phyloP scores from a whole-genome alignment of 2,888 invertebrate species.

The Pardosa pseudoannulata region DNA sequence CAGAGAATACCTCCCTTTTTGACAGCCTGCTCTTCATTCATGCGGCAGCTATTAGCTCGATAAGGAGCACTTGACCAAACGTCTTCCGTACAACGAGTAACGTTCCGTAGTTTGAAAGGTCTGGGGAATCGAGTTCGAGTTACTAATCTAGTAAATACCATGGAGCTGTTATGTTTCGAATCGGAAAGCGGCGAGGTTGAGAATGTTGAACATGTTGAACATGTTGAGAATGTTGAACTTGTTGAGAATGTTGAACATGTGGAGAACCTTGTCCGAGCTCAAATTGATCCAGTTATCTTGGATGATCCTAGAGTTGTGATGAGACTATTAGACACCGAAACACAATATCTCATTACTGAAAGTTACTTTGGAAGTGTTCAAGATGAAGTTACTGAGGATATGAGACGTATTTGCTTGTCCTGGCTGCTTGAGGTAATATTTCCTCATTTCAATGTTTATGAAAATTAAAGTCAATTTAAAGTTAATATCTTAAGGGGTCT shows the following conservation, averaged over 20 bases:
- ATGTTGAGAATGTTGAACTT: neutral
- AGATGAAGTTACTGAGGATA: neutral
- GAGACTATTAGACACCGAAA: constrained; percentile 49
- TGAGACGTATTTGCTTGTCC: neutral
- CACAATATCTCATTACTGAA: constrained; percentile 27
- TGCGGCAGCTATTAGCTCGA: neutral
- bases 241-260: too few relatives aligned
- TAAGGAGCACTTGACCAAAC: neutral
- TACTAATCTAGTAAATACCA: too few relatives aligned
- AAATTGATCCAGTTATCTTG: constrained; percentile 40
- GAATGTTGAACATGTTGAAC: too few relatives aligned
- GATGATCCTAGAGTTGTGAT: constrained; percentile 58
- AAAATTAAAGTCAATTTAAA: too few relatives aligned
- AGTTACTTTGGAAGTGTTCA: neutral
- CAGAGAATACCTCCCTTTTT: neutral
- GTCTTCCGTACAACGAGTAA: neutral
- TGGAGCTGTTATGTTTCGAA: too few relatives aligned
- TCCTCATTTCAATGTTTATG: too few relatives aligned
- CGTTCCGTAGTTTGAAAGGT: neutral
- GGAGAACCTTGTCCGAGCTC: neutral
- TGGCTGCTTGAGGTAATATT: neutral
- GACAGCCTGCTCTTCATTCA: neutral
- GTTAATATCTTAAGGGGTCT: too few relatives aligned
- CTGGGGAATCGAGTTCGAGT: too few relatives aligned
- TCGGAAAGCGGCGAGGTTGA: too few relatives aligned